phyloP scores from a whole-genome alignment of 2,888 invertebrate species.

The Steinernema carpocapsae region DNA sequence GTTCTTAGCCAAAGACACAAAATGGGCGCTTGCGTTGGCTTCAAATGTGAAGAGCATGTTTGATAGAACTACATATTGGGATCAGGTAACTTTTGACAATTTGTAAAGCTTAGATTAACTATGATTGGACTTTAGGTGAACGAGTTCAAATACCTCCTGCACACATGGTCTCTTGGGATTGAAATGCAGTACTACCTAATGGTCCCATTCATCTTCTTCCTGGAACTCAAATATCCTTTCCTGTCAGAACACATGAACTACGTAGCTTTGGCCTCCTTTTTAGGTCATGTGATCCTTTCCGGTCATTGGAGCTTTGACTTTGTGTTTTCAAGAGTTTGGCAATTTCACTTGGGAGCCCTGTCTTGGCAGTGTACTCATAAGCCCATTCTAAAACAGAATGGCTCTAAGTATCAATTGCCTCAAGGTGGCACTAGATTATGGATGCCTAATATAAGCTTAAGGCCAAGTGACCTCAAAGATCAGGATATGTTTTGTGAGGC shows the following conservation, averaged over 20 bases:
- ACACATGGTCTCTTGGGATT: conserved; percentile 36
- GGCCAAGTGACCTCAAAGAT: background rate
- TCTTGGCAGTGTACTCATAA: conserved; percentile 1
- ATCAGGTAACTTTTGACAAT: background rate
- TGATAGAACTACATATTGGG: background rate
- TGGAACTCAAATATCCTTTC: background rate
- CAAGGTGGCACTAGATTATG: no score
- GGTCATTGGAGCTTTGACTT: background rate
- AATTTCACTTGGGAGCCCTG: conserved; percentile 25
- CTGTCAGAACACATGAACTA: background rate
- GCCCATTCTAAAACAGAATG: no score
- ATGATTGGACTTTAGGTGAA: background rate
- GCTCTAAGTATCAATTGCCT: no score
- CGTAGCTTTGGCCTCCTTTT: background rate
- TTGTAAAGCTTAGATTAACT: background rate
- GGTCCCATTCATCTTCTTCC: conserved; percentile 33
- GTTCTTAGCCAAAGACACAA: background rate
- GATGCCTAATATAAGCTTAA: no score
- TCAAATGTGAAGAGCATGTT: background rate
- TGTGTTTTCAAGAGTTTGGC: conserved; percentile 32
- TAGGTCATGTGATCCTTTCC: background rate
- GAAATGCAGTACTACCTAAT: conserved; percentile 38
- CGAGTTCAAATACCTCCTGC: conserved; percentile 33
- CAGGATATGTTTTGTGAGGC: background rate
- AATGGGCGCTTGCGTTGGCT: background rate